These are phyloP conservation scores for Laticauda colubrina DNA, from an alignment of 2,113 vertebrate genomes.

Conservation along the genomic window DNA sequence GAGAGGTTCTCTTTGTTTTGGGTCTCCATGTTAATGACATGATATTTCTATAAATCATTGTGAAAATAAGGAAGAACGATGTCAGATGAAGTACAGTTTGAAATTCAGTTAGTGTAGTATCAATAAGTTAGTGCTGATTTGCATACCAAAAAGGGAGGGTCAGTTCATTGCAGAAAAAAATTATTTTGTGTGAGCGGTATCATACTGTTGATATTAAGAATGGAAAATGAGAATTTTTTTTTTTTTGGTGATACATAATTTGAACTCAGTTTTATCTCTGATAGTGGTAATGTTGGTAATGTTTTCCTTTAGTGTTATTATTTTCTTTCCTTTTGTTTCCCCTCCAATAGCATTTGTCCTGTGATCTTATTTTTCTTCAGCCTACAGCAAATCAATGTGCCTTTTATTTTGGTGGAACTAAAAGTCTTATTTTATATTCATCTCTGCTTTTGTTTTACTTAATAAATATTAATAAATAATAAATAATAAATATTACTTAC, in stretches of 20 bases:
- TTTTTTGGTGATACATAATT: neutral
- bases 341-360: neutral
- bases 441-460: too few relatives aligned
- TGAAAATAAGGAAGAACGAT: neutral
- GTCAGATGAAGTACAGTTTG: neutral
- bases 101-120: neutral
- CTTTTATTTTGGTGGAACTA: neutral
- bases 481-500: too few relatives aligned
- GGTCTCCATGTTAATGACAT: neutral
- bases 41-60: neutral
- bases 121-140: neutral
- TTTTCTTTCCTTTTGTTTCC: neutral
- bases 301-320: neutral
- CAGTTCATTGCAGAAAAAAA: neutral
- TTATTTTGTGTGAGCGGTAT: neutral
- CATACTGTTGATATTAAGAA: neutral
- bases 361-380: neutral
- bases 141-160: neutral
- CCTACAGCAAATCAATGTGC: neutral
- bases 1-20: slow-evolving; percentile 45
- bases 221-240: neutral
- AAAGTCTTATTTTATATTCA: neutral
- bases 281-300: neutral
- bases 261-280: neutral
- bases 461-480: too few relatives aligned